Conservation (phyloP, 2,113 vertebrate species). For the Microcebus tavaratra region DNA sequence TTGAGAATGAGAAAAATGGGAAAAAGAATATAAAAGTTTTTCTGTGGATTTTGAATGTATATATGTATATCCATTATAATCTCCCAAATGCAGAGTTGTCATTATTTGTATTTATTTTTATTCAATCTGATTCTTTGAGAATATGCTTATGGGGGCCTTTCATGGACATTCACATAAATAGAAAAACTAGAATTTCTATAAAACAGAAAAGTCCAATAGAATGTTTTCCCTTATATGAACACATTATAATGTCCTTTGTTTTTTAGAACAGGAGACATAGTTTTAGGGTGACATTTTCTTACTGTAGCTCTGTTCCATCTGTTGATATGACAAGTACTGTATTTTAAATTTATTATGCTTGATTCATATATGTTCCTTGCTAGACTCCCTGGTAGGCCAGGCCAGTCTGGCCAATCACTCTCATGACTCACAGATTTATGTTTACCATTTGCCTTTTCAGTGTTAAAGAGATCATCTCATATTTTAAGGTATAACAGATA, state of each 20-base stretch:
- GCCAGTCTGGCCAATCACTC: not conserved
- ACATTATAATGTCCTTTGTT: not conserved
- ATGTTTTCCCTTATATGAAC: not conserved
- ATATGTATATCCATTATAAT: not conserved
- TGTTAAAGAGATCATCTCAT: not conserved
- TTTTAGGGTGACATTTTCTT: not conserved
- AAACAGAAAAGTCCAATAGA: not conserved
- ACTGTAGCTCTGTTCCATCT: not conserved
- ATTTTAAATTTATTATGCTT: not conserved
- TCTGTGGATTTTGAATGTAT: not conserved
- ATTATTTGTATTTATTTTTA: not conserved
- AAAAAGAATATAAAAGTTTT: not conserved
- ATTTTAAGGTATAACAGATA: not conserved
- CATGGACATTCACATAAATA: not conserved
- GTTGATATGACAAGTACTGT: not conserved
- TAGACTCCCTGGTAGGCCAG: not conserved
- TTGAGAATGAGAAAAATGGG: not conserved
- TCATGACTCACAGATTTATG: not conserved
- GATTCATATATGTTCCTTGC: not conserved
- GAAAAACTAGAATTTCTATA: not conserved
- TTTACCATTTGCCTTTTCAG: not conserved
- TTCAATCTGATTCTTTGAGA: not conserved
- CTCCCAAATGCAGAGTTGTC: not conserved
- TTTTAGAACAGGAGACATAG: not conserved
- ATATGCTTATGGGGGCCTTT: not conserved